Evolutionary conservation across 1,140 invertebrate genomes (phyloP).

Genomic region (Zaprionus vittiger): DNA sequence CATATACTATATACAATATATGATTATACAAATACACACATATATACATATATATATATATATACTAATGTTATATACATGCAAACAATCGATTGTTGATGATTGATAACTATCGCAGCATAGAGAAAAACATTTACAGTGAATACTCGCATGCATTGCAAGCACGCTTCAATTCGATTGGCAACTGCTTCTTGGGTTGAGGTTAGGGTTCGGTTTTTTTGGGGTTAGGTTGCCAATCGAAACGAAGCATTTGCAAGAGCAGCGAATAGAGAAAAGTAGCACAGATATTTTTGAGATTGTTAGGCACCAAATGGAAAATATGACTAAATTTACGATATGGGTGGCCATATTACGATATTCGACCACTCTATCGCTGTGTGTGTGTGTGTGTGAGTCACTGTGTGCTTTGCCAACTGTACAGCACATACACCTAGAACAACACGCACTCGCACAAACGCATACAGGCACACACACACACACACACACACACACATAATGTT

Average conservation of each 20-base stretch:
- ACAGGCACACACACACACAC: constrained; percentile 8
- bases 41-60: constrained; percentile 15
- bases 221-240: constrained; percentile 33
- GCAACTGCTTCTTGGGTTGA: constrained; percentile 23
- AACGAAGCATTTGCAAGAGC: constrained; percentile 8
- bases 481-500: constrained; percentile 12
- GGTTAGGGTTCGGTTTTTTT: constrained; percentile 17
- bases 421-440: constrained; percentile 11
- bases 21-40: constrained; percentile 33
- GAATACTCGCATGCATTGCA: neutral
- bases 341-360: constrained; percentile 4
- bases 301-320: constrained; percentile 33
- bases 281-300: constrained; percentile 59
- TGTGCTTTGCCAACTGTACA: constrained; percentile 51
- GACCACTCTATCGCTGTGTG: neutral
- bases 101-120: constrained; percentile 42
- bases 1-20: constrained; percentile 35
- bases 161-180: constrained; percentile 17
- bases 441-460: neutral
- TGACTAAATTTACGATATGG: neutral
- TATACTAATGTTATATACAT: constrained; percentile 21
- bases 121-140: constrained; percentile 29
- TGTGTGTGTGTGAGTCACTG: constrained; percentile 10
- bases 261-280: constrained; percentile 1
- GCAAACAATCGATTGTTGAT: neutral